Percentiles rank a stretch among this genome's conserved stretches.
phyloP scores from a whole-genome alignment of 2,113 vertebrate genomes.

The Bolborhynchus lineola region DNA sequence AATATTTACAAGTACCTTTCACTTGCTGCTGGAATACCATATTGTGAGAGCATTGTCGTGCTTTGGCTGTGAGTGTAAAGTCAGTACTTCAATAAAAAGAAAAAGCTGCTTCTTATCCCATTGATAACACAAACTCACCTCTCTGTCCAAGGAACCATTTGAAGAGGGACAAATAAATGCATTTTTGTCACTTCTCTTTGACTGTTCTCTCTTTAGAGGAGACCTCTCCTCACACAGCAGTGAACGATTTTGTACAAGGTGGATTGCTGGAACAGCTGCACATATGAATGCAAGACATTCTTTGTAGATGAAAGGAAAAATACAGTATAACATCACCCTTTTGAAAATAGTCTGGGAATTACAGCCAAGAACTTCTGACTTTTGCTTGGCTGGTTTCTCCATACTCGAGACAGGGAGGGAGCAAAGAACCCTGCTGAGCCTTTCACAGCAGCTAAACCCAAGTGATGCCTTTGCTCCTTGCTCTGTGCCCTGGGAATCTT shows the following conservation, averaged over 20 bases:
- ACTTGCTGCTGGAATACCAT: background rate
- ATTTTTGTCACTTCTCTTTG: background rate
- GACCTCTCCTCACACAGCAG: background rate
- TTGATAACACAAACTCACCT: background rate
- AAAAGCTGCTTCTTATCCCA: background rate
- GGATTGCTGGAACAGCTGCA: background rate
- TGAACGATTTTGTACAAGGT: background rate
- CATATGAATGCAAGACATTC: background rate
- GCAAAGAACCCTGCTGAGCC: background rate
- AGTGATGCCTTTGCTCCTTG: background rate
- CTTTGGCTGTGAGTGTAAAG: background rate
- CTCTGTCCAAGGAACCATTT: background rate
- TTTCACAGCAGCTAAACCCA: background rate
- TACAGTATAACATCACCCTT: slow-evolving; percentile 15
- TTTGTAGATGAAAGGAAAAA: slow-evolving; percentile 52
- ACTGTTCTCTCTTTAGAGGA: background rate
- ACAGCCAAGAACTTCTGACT: slow-evolving; percentile 42
- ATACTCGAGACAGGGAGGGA: background rate
- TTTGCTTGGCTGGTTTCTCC: slow-evolving; percentile 34
- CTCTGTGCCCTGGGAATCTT: background rate
- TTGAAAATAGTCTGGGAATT: slow-evolving; percentile 32
- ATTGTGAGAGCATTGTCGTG: background rate
- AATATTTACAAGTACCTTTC: background rate
- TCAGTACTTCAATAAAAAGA: background rate
- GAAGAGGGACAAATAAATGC: background rate